Conservation (phyloP, 1,140 invertebrate species). For the Tyrophagus putrescentiae region DNA sequence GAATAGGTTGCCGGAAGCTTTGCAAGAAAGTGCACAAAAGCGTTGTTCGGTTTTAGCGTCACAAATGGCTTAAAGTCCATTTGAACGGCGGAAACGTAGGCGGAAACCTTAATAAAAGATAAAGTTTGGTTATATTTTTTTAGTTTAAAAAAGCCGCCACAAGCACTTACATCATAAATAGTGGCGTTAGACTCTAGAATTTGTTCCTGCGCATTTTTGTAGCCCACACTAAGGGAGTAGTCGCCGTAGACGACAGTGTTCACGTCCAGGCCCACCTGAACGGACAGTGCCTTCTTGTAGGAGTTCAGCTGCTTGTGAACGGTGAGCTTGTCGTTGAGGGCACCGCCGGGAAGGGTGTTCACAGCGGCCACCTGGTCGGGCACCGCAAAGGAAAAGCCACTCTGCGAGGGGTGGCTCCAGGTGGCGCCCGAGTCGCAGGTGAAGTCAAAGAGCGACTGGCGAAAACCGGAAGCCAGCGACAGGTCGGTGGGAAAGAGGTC, state of each 20-base stretch:
- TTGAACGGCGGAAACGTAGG: slow-evolving; percentile 11
- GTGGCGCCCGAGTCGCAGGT: not conserved
- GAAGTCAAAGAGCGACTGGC: not conserved
- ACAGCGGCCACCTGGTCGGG: not conserved
- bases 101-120: slow-evolving; percentile 6
- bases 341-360: slow-evolving; percentile 5
- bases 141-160: not conserved
- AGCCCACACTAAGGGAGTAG: not conserved
- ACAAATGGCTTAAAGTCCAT: slow-evolving; percentile 9
- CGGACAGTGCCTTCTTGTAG: not conserved
- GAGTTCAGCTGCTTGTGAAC: not conserved
- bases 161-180: not conserved
- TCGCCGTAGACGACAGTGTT: not conserved
- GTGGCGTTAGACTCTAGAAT: not conserved
- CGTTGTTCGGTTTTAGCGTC: slow-evolving; percentile 26
- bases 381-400: not conserved
- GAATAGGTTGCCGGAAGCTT: slow-evolving; percentile 7
- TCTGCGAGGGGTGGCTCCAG: not conserved
- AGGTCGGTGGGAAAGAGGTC: not conserved
- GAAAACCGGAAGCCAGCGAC: not conserved
- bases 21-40: slow-evolving; percentile 48
- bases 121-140: not conserved
- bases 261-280: not conserved
- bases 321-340: not conserved
- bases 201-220: slow-evolving; percentile 7